These are phyloP conservation scores for Pammene fasciana DNA, from an alignment of 2,888 invertebrate genomes.

Conservation along the genomic window DNA sequence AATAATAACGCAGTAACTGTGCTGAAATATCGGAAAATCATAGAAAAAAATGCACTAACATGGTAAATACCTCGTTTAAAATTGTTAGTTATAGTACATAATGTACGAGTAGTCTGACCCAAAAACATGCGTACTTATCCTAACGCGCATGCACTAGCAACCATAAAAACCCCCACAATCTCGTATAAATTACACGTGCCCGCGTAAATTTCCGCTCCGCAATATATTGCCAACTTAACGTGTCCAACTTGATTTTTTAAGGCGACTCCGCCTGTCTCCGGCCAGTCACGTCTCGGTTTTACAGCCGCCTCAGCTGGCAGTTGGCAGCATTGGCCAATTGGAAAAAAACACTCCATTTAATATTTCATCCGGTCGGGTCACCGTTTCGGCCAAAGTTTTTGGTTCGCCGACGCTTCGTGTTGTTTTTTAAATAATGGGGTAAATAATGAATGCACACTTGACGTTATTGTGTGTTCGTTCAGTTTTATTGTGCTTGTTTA, in stretches of 20 bases:
- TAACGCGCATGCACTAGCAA: background rate
- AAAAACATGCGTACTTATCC: background rate
- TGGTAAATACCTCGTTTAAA: no score
- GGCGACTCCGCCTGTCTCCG: conserved; percentile 45
- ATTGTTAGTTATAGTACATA: no score
- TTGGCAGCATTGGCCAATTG: conserved; percentile 63
- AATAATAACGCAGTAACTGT: no score
- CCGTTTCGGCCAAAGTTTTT: conserved; percentile 14
- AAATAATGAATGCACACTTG: conserved; percentile 23
- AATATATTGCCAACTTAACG: conserved; percentile 43
- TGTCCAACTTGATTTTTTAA: conserved; percentile 42
- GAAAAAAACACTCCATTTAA: conserved; percentile 72
- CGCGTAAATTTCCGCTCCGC: conserved; percentile 35
- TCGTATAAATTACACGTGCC: conserved; percentile 31
- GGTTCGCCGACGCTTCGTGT: background rate
- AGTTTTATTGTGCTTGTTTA: conserved; percentile 15
- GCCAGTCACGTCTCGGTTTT: conserved; percentile 76
- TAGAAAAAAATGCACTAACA: no score
- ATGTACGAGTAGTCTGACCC: no score
- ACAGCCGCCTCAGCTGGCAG: conserved; percentile 76
- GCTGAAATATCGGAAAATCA: no score
- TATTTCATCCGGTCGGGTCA: conserved; percentile 64
- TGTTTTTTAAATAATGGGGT: conserved; percentile 17
- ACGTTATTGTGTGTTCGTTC: conserved; percentile 22
- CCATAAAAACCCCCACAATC: conserved; percentile 34